A percentile compares a stretch with the other conserved stretches of the same genome.
These are phyloP conservation scores for Xiphophorus maculatus DNA, from an alignment of 2,113 vertebrate species.

Conservation along the genomic window DNA sequence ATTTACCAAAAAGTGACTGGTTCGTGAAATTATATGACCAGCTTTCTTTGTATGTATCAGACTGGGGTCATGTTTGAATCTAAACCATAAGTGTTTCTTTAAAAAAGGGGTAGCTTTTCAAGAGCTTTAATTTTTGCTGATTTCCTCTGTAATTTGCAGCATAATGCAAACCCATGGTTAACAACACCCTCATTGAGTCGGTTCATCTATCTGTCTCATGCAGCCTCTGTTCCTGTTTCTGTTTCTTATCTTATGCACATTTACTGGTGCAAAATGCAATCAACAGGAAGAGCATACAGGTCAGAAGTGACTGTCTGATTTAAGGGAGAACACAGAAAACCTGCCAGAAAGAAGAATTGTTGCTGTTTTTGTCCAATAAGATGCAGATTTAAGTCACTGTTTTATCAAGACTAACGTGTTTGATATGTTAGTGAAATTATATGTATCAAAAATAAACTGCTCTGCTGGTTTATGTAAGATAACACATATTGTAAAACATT, in stretches of 20 bases:
- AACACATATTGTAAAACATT: neutral
- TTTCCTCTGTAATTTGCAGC: slow-evolving; percentile 14
- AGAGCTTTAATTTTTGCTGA: slow-evolving; percentile 6
- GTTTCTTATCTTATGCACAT: neutral
- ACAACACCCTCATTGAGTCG: neutral
- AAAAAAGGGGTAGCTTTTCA: neutral
- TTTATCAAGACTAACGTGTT: neutral
- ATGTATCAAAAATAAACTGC: neutral
- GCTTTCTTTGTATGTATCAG: neutral
- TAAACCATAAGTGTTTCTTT: neutral
- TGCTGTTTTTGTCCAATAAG: too few species aligned
- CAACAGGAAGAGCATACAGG: neutral
- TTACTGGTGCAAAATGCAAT: neutral
- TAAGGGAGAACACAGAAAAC: neutral
- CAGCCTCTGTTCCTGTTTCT: neutral
- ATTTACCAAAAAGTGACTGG: slow-evolving; percentile 9
- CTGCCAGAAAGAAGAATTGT: too few species aligned
- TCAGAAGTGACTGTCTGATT: neutral
- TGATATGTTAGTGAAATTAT: neutral
- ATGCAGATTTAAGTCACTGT: neutral
- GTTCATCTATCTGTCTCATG: neutral
- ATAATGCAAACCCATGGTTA: neutral
- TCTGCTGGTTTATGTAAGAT: neutral
- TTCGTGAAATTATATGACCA: neutral
- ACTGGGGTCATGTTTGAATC: neutral